Evolutionary conservation across 2,888 invertebrate species (phyloP), one percentile per base, ranked within the genome.

Genomic region (Camponotus fellah): DNA sequence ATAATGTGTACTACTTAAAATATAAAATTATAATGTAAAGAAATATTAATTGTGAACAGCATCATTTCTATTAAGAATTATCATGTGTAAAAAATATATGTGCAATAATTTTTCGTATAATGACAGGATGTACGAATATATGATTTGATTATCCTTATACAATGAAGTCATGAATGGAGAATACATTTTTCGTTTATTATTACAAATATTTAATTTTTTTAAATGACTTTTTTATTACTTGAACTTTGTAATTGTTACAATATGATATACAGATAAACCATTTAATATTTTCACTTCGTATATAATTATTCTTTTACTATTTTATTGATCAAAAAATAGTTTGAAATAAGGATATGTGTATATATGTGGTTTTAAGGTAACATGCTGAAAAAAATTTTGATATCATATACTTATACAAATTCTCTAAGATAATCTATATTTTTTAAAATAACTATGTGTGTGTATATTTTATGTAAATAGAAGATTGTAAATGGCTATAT

Each of bases 1-100:
- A 9, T 37, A 71, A 58, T 58, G 56, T 40, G 26, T 58, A 72
- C 40, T 72, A 72, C 40, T 72, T 58, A 40, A 58, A 56, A 72
- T 72, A 65, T 43, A 40, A 49, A 32, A 68, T 43, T 12, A n/a
- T 21, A 21, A 14, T 66, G 49, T 68, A 8, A 66, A 32, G 2
- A 68, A 69, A 69, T 69, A 34, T 69, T 21, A n/a, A 12, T 14
- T 34, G 21, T 32, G 37, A 53, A 37, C 9, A 14, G 12, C 34
- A 53, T 53, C n/a, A 34, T 43, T 66, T 53, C 17, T 17, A 17
- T 37, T 56, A 14, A 37, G 21, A 56, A 37, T 71, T 46, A 56
- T 53, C 53, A 17, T 49, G 9, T 56, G 10, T 56, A 34, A 71
- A 43, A 37, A 56, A 56, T 34, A 21, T 34, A 71, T 71, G 71